A percentile compares a stretch with the other conserved stretches of the same genome.
phyloP scores from a whole-genome alignment of 2,888 invertebrate genomes.

The Dynastes tityus region DNA sequence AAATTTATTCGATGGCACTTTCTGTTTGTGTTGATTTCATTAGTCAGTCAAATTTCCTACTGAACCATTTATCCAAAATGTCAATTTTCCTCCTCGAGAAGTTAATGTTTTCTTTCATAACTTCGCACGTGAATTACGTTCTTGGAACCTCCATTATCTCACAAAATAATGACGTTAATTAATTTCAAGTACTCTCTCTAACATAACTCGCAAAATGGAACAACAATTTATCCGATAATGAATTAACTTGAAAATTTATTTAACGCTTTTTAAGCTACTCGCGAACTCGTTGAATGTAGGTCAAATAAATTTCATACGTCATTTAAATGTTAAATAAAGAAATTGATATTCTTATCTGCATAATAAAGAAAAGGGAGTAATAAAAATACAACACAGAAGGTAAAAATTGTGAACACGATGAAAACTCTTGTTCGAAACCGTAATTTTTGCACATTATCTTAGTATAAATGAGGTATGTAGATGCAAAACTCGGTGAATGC shows the following conservation, averaged over 20 bases:
- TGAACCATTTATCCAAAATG: slow-evolving; percentile 20
- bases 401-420: too few relatives aligned
- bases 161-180: slow-evolving; percentile 43
- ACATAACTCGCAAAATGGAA: slow-evolving; percentile 5
- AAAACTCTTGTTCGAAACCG: too few relatives aligned
- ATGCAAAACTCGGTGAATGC: too few relatives aligned
- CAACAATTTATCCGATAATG: slow-evolving; percentile 19
- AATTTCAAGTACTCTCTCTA: slow-evolving; percentile 24
- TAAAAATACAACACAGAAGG: too few relatives aligned
- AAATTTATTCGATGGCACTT: slow-evolving; percentile 15
- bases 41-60: neutral
- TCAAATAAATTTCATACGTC: slow-evolving; percentile 15
- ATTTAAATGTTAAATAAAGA: too few relatives aligned
- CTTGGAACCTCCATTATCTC: slow-evolving; percentile 30
- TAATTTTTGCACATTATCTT: too few relatives aligned
- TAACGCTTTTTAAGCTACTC: neutral
- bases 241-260: slow-evolving; percentile 37
- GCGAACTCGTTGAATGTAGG: neutral
- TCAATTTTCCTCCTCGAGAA: slow-evolving; percentile 18
- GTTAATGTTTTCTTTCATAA: slow-evolving; percentile 42
- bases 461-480: too few relatives aligned
- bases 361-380: neutral
- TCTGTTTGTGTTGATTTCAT: slow-evolving; percentile 26
- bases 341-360: neutral
- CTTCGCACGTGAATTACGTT: slow-evolving; percentile 29